Percentiles rank a stretch among this genome's conserved stretches.
phyloP scores from a whole-genome alignment of 2,888 invertebrate genomes.

The Willowsia nigromaculata region DNA sequence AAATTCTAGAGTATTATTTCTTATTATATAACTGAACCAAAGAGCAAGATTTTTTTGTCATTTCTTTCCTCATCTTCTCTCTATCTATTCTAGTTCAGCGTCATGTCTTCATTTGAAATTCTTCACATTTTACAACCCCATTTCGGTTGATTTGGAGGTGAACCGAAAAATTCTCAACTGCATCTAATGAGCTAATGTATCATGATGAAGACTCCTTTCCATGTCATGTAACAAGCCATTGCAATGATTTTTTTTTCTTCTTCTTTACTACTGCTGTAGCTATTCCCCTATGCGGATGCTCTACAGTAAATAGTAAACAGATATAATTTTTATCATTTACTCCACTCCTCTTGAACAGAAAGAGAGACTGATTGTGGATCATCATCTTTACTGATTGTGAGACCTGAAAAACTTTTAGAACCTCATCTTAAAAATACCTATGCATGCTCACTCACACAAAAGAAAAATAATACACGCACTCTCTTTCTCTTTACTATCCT shows the following conservation, averaged over 20 bases:
- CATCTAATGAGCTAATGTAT: slow-evolving; percentile 64
- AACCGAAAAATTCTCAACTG: slow-evolving; percentile 64
- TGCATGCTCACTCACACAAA: background rate
- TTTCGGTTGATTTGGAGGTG: slow-evolving; percentile 64
- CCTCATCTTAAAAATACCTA: slow-evolving; percentile 24
- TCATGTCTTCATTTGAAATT: slow-evolving; percentile 62
- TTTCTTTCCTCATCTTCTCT: background rate
- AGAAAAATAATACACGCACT: background rate
- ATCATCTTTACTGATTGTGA: slow-evolving; percentile 18
- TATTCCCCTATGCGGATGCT: background rate
- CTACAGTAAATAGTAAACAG: background rate
- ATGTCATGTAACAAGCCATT: slow-evolving; percentile 49
- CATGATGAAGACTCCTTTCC: slow-evolving; percentile 48
- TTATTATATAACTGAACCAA: slow-evolving; percentile 1
- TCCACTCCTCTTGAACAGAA: background rate
- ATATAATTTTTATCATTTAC: background rate
- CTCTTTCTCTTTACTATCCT: background rate
- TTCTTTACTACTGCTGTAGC: background rate
- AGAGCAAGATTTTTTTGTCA: background rate
- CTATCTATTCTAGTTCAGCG: slow-evolving; percentile 25
- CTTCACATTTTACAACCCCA: slow-evolving; percentile 63
- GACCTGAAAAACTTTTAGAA: slow-evolving; percentile 39
- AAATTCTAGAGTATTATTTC: no score
- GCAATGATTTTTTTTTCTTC: background rate
- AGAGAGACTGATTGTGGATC: slow-evolving; percentile 25